Conservation (phyloP, 2,797 vertebrate genomes). For the Tamandua tetradactyla region DNA sequence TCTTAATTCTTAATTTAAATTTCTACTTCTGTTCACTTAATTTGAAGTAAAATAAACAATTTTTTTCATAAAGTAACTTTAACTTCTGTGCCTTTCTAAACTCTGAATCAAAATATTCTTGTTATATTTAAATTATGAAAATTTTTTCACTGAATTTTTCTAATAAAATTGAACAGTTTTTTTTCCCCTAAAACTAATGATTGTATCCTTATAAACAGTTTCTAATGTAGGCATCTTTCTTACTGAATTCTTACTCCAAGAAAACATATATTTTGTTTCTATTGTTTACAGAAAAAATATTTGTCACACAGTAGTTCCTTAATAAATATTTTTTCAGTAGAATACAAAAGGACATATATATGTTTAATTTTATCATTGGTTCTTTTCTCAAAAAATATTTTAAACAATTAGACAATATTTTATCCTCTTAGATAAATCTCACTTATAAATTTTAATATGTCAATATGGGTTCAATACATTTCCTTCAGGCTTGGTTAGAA, state of each 20-base stretch:
- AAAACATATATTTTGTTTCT: background rate
- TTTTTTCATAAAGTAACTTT: background rate
- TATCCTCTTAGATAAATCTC: background rate
- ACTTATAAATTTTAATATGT: background rate
- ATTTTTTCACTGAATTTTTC: background rate
- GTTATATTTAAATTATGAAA: background rate
- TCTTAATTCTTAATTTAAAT: background rate
- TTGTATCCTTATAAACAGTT: background rate
- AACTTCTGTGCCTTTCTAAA: background rate
- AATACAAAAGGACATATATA: background rate
- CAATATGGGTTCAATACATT: background rate
- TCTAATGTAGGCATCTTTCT: background rate
- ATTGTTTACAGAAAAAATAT: background rate
- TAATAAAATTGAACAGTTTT: background rate
- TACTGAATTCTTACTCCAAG: background rate
- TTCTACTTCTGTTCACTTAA: background rate
- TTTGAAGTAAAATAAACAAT: background rate
- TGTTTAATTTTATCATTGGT: background rate
- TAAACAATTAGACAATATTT: background rate
- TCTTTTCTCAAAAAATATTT: background rate
- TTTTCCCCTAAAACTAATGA: background rate
- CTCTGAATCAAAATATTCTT: background rate
- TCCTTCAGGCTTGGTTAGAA: background rate
- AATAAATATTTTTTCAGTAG: background rate
- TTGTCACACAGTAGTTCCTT: background rate